Base-by-base conservation (phyloP, 2,797 vertebrate genomes). In the Acestrorhynchus altus region DNA sequence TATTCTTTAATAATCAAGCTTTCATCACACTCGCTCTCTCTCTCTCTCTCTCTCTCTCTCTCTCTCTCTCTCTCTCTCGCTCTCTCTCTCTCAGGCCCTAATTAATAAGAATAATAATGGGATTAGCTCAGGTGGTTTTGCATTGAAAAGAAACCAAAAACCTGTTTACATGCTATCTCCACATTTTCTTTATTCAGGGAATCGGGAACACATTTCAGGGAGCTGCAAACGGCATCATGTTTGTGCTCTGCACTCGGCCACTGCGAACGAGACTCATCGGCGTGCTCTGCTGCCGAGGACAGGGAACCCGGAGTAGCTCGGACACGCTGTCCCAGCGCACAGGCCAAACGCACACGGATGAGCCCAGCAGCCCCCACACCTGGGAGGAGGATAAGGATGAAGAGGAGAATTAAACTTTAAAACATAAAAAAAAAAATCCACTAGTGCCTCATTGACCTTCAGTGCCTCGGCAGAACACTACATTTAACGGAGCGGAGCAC, bases 181-280 rank as follows among this genome's bases (percentile, higher is more conserved):
- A 31, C 35, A 12, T 26, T 39, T 73, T 49, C n/a, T 44, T 26
- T 10, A 9, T 15, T 8, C 24, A 83, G 98, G 98, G 98, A 0
- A 90, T 99, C 0, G 98, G 98, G 7, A 99, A 99, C 93, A 99
- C 96, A 0, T 97, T 95, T 60, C 98, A 99, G 86, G 98, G 98
- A 82, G 97, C 96, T 0, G 97, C 97, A 81, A 99, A 99, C 92
- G 98, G 97, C 85, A 92, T 98, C 84, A 93, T 96, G 94, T 99
- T 99, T 3, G 95, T 96, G 0, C 85, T 98, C 51, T 95, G 95
- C 31, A 99, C 97, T 0, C 90, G 85, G 0, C 93, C 90, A 0
- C 88, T 99, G 51, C 93, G 97, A 0, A 44, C 86, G 0, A 94
- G 95, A 1, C 93, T 99, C 52, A 61, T 91, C 8, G 61, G 90